These are phyloP conservation scores for Rapana venosa DNA, from an alignment of 2,888 invertebrate genomes.

Conservation along the genomic window DNA sequence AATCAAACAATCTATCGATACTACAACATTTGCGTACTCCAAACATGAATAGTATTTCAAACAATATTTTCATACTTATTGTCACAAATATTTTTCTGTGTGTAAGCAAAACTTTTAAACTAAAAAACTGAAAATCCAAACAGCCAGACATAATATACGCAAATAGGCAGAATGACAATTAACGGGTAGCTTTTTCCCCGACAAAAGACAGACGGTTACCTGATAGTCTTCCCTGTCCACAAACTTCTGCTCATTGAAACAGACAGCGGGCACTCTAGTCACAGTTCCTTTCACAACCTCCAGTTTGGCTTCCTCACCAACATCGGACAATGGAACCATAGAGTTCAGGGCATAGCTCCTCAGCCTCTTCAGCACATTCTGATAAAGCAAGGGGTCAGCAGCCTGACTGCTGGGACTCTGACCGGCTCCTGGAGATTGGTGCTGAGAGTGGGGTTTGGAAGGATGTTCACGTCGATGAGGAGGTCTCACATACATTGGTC, in stretches of 20 bases:
- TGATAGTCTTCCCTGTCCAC: conserved; percentile 1
- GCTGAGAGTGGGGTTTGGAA: not conserved
- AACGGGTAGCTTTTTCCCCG: no score
- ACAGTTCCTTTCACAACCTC: not conserved
- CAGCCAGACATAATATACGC: no score
- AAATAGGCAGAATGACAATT: no score
- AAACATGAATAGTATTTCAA: no score
- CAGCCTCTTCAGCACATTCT: not conserved
- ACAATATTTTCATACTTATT: no score
- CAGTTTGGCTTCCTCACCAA: not conserved
- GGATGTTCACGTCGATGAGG: not conserved
- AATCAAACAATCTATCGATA: no score
- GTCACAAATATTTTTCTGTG: no score
- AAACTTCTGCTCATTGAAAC: conserved; percentile 39
- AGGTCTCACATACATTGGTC: not conserved
- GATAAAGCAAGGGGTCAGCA: not conserved
- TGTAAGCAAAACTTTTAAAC: no score
- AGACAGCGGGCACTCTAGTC: conserved; percentile 23
- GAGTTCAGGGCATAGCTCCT: not conserved
- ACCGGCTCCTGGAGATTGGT: not conserved
- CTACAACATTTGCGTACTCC: no score
- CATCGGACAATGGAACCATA: not conserved
- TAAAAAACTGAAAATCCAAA: no score
- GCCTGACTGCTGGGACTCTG: not conserved
- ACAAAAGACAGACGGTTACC: not conserved